Percentiles rank a stretch among this genome's conserved stretches.
These are phyloP conservation scores for Rousettus leschenaultii DNA, from an alignment of 2,113 vertebrate genomes.

Conservation along the genomic window DNA sequence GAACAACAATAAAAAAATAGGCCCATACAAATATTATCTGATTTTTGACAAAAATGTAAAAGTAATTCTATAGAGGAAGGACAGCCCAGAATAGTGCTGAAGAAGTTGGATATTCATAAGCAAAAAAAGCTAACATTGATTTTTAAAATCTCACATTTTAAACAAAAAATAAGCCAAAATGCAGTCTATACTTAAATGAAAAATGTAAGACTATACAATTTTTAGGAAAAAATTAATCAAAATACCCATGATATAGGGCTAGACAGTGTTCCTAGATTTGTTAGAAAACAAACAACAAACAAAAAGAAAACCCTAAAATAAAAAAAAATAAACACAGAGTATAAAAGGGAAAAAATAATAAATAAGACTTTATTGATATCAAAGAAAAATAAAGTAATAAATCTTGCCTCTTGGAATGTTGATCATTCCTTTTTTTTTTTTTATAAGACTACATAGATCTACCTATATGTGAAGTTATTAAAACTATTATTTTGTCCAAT, in stretches of 20 bases:
- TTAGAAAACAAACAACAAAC: neutral
- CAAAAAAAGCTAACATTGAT: neutral
- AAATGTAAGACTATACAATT: neutral
- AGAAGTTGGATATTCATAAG: neutral
- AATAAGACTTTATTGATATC: neutral
- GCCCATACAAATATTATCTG: neutral
- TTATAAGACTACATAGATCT: neutral
- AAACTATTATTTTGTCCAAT: neutral
- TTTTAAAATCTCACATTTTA: neutral
- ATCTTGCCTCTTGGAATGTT: neutral
- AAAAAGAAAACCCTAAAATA: neutral
- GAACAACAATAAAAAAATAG: neutral
- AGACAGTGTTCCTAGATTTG: neutral
- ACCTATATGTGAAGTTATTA: neutral
- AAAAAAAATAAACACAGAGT: neutral
- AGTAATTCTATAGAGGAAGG: neutral
- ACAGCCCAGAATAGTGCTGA: neutral
- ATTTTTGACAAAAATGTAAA: neutral
- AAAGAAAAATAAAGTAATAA: neutral
- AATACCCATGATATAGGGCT: neutral
- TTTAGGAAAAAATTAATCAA: neutral
- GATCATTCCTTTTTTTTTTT: neutral
- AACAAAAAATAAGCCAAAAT: neutral
- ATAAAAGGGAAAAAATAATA: neutral
- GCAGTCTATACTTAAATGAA: neutral